Conservation (phyloP, 2,888 invertebrate species). For the Tenthredo scrophulariae region DNA sequence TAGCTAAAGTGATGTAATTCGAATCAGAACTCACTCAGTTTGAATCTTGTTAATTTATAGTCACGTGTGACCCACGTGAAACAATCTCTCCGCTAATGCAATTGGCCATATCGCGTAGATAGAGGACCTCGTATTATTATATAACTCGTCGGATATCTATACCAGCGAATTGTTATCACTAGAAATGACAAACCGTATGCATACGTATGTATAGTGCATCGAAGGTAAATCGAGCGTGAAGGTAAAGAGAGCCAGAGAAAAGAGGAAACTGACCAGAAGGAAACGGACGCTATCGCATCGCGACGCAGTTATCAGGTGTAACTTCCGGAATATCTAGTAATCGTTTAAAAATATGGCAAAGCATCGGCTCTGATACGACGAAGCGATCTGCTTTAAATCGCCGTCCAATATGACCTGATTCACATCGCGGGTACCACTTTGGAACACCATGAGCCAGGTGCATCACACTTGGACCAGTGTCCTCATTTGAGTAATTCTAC, state of each 20-base stretch:
- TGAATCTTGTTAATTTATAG: constrained; percentile 4
- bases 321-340: background rate
- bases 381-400: background rate
- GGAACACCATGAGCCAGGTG: background rate
- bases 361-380: background rate
- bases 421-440: background rate
- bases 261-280: background rate
- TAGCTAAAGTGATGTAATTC: background rate
- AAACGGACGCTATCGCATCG: background rate
- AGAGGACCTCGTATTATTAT: background rate
- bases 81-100: background rate
- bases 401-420: background rate
- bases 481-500: constrained; percentile 3
- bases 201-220: background rate
- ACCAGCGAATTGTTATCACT: background rate
- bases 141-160: background rate
- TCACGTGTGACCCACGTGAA: background rate
- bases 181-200: background rate
- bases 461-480: background rate
- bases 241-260: background rate
- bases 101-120: background rate
- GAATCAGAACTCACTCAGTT: background rate
- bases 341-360: background rate
- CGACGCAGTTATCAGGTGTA: background rate
- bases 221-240: background rate